Conservation (phyloP, 2,113 vertebrate species). For the Podarcis raffonei region DNA sequence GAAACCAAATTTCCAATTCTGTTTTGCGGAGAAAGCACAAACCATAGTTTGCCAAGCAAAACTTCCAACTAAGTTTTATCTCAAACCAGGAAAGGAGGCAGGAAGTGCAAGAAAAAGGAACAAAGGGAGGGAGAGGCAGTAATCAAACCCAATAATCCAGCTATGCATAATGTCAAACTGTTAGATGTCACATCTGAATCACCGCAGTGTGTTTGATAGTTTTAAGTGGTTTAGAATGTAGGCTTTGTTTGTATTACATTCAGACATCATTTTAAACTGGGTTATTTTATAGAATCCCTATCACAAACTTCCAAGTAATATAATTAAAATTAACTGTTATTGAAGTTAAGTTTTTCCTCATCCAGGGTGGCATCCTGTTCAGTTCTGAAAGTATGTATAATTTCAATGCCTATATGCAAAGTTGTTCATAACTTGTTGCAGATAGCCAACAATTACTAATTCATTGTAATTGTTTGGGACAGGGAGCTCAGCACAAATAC, state of each 20-base stretch:
- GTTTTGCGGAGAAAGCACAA: not conserved
- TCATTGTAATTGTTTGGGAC: conserved; percentile 14
- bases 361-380: not conserved
- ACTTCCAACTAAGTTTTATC: not conserved
- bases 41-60: not conserved
- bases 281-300: not conserved
- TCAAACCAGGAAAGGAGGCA: not conserved
- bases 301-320: not conserved
- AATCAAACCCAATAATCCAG: not conserved
- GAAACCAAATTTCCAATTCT: not conserved
- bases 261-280: not conserved
- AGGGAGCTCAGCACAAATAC: conserved; percentile 29
- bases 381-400: not conserved
- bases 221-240: not conserved
- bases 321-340: not conserved
- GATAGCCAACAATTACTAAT: conserved; percentile 38
- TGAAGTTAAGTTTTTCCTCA: not conserved
- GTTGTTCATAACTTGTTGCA: not conserved
- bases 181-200: not conserved
- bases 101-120: not conserved
- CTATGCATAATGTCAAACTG: not conserved
- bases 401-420: not conserved
- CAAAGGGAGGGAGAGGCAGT: not conserved
- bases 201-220: not conserved
- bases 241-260: not conserved